Base-by-base conservation (phyloP, 2,888 invertebrate species). In the Ceraclea dissimilis region DNA sequence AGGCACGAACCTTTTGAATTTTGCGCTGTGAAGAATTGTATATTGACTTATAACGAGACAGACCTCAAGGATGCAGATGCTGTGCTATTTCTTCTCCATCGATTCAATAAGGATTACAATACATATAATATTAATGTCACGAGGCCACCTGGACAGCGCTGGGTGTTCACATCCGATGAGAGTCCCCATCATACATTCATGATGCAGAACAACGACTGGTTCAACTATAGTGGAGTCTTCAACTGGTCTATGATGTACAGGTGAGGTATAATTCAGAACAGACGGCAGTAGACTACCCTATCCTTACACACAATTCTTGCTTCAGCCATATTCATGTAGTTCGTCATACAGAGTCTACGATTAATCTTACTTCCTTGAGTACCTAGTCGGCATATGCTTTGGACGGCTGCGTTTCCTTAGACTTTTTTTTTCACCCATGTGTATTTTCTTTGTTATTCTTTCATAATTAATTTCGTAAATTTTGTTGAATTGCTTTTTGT, bases 121-220 rank as follows among this genome's bases (percentile, higher is more conserved):
- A 64, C 63, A 11, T 78, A 82, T 1, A 81, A 83, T 0, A 53
- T n/a, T n/a, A 60, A 18, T 54, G 63, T 1, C 33, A 59, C 66
- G 17, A 67, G 68, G 19, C 64, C 66, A 1, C 63, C 63, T 2
- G 54, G 65, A 8, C 82, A 83, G 68, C 73, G 79, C 46, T 83
- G 83, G 83, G 74, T 82, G 4, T 82, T 80, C 58, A 67, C 80
- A 56, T 80, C 78, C 0, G 82, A 82, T 64, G 82, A 83, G 67
- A 79, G 80, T 47, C 81, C 82, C 0, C 66, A 70, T 17, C 70
- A 82, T 63, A 79, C 80, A 0, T 80, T 80, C 62, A 60, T 77
- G 6, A 31, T 39, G 8, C 57, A 66, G 39, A 54, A 80, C 79
- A 65, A 65, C 22, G 67, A 69, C 19, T 62, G 81, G 46, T 64